A percentile compares a stretch with the other conserved stretches of the same genome.
Conservation (phyloP, 2,797 vertebrate species). For the Capromys pilorides region DNA sequence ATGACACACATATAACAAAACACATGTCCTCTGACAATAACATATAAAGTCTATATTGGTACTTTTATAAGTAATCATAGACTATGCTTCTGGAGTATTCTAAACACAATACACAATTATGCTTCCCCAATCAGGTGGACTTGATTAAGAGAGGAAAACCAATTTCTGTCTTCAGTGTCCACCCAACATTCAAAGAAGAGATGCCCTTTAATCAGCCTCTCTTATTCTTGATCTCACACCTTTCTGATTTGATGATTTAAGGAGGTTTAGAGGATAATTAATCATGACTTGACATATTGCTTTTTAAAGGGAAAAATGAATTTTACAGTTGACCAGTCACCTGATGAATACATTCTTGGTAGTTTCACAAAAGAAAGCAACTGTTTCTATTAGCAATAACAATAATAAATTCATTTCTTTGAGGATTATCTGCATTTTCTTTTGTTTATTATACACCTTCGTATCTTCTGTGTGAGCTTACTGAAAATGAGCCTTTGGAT, state of each 20-base stretch:
- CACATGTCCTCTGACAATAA: neutral
- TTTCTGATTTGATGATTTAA: neutral
- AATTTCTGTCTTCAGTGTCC: neutral
- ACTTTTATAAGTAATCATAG: neutral
- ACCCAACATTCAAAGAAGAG: neutral
- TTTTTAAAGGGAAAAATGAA: slow-evolving; percentile 24
- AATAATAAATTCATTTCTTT: neutral
- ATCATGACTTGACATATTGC: neutral
- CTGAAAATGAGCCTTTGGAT: neutral
- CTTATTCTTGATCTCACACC: neutral
- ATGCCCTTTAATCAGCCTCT: neutral
- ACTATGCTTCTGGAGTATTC: neutral
- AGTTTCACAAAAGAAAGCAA: neutral
- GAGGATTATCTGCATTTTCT: neutral
- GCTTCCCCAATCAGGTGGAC: neutral
- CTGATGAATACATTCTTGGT: neutral
- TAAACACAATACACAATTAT: neutral
- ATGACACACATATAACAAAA: neutral
- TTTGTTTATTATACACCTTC: neutral
- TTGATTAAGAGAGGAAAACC: neutral
- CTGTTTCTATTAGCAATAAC: neutral
- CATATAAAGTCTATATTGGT: no score
- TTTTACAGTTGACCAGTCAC: neutral
- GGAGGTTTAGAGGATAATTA: neutral
- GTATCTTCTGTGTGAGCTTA: neutral